Evolutionary conservation across 2,113 vertebrate genomes (phyloP), one percentile per base, ranked within the genome.

Genomic region (Poeciliopsis turrubarensis): DNA sequence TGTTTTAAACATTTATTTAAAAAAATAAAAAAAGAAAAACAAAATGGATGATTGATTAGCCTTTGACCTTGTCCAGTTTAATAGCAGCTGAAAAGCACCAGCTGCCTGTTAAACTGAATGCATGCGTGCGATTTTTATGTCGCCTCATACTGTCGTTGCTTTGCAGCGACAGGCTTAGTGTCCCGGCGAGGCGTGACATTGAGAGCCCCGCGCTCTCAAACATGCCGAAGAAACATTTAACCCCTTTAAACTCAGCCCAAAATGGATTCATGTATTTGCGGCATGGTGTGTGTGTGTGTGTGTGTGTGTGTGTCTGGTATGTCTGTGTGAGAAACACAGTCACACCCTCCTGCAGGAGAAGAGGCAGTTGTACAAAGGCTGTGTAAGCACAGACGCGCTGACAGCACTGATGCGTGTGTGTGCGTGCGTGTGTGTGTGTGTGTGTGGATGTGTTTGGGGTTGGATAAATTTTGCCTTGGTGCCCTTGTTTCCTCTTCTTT

Each of bases 401-500:
- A 80, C 78, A 78, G 76, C 69, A 47, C 68, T 32, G 17, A 47
- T 47, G 17, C 44, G 5, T 4, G 17, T 71, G 37, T 26, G 54
- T 65, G 60, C n/a, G n/a, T n/a, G n/a, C n/a, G n/a, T 15, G 41
- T 32, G 44, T 60, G 66, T 65, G 75, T 39, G 63, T 65, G 72
- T 71, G 37, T 26, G 54, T 65, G 60, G 73, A 62, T 86, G 80
- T 81, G 86, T 91, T 78, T 66, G 41, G 73, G 65, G 60, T 73
- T 47, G 85, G 85, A 89, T 85, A 86, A 83, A 89, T 87, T 92
- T 86, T 75, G 77, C 85, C 87, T 90, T 88, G 87, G 84, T 74
- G 82, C 76, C 68, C 71, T 73, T 80, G 79, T 86, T 93, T 82
- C 84, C 85, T 83, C 80, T 84, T 76, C 75, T 77, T 86, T 68